Evolutionary conservation across 1,140 invertebrate genomes (phyloP).

Genomic region (Gryllus bimaculatus): DNA sequence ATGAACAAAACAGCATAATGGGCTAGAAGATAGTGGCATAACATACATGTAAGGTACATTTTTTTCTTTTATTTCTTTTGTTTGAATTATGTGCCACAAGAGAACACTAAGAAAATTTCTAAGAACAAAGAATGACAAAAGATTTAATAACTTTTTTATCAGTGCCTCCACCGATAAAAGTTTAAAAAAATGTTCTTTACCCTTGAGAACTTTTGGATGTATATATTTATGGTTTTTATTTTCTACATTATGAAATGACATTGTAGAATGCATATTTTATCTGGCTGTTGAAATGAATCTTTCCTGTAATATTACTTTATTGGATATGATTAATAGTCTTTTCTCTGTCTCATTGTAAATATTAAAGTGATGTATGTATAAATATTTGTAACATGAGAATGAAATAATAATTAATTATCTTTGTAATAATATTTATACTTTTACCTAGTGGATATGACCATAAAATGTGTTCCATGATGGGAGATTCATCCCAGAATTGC

Average conservation of each 20-base stretch:
- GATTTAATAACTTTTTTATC: slow-evolving; percentile 16
- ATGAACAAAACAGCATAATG: background rate
- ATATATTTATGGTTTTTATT: slow-evolving; percentile 22
- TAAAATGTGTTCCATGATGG: slow-evolving; percentile 21
- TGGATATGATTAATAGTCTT: slow-evolving; percentile 12
- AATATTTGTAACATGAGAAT: slow-evolving; percentile 22
- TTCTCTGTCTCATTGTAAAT: slow-evolving; percentile 19
- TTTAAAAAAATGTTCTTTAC: slow-evolving; percentile 14
- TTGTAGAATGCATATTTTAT: slow-evolving; percentile 18
- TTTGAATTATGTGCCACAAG: slow-evolving; percentile 9
- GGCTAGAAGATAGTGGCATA: background rate
- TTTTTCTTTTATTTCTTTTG: background rate
- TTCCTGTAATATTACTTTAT: slow-evolving; percentile 16
- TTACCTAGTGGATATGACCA: slow-evolving; percentile 19
- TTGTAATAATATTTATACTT: slow-evolving; percentile 23
- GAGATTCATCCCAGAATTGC: slow-evolving; percentile 19
- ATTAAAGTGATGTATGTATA: slow-evolving; percentile 20
- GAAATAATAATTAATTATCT: slow-evolving; percentile 21
- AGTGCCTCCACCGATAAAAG: slow-evolving; percentile 20
- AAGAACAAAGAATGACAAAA: background rate
- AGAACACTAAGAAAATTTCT: background rate
- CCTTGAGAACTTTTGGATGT: slow-evolving; percentile 17
- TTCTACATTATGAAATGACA: slow-evolving; percentile 16
- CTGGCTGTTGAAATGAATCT: slow-evolving; percentile 19
- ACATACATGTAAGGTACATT: background rate